A percentile compares a stretch with the other conserved stretches of the same genome.
Conservation (phyloP, 2,888 invertebrate genomes). For the Syrphus vitripennis region DNA sequence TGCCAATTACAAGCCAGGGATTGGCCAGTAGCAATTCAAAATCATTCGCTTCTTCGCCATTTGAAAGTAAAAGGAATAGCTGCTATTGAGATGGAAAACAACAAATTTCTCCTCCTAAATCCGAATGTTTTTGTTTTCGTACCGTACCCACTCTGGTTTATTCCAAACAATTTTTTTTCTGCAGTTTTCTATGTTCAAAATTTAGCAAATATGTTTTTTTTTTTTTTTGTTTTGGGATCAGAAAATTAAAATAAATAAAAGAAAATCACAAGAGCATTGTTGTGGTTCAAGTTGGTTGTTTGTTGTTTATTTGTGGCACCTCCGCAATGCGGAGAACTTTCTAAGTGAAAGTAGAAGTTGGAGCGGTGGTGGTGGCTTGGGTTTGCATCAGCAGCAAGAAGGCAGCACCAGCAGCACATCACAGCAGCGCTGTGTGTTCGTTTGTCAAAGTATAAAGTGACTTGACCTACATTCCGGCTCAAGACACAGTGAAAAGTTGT, state of each 20-base stretch:
- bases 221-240: neutral
- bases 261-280: slow-evolving; percentile 40
- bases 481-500: slow-evolving; percentile 39
- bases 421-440: slow-evolving; percentile 13
- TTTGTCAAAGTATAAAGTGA: slow-evolving; percentile 54
- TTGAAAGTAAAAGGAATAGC: slow-evolving; percentile 67
- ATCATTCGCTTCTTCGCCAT: slow-evolving; percentile 5
- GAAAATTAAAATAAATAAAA: slow-evolving; percentile 24
- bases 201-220: neutral
- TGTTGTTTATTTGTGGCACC: slow-evolving; percentile 57
- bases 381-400: neutral
- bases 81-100: slow-evolving; percentile 45
- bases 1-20: neutral
- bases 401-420: neutral
- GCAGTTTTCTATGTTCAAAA: slow-evolving; percentile 16
- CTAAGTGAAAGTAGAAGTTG: slow-evolving; percentile 70
- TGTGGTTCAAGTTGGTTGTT: slow-evolving; percentile 49
- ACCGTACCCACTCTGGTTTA: slow-evolving; percentile 6
- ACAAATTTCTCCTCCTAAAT: slow-evolving; percentile 54
- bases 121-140: neutral
- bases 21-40: slow-evolving; percentile 11
- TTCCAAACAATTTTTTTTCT: neutral
- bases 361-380: slow-evolving; percentile 10
- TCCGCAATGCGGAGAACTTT: slow-evolving; percentile 65
- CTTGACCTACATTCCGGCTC: slow-evolving; percentile 58